A percentile compares a stretch with the other conserved stretches of the same genome.
Conservation (phyloP, 2,113 vertebrate genomes). For the Myotis yumanensis region DNA sequence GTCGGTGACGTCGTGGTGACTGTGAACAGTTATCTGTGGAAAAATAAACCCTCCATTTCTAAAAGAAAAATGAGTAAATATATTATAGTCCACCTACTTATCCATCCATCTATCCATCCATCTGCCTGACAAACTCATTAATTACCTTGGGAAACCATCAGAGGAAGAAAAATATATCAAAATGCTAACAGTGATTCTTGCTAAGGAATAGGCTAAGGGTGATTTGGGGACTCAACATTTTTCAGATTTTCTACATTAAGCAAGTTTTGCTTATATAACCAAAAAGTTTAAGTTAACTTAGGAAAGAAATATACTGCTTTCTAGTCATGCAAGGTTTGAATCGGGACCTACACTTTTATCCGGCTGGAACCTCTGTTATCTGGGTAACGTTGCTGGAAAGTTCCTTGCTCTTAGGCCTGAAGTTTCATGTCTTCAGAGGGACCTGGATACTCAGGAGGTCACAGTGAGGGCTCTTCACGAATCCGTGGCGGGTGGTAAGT, state of each 20-base stretch:
- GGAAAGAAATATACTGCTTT: neutral
- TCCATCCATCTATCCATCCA: neutral
- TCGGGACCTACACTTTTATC: neutral
- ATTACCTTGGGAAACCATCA: neutral
- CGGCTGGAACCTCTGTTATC: neutral
- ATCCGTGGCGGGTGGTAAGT: rapidly evolving
- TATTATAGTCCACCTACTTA: neutral
- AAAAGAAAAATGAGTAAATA: neutral
- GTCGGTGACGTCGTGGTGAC: neutral
- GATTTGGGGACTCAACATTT: neutral
- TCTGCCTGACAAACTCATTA: neutral
- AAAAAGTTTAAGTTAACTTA: neutral
- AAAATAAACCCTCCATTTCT: neutral
- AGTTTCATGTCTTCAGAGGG: neutral
- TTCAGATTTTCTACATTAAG: neutral
- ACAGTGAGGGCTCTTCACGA: rapidly evolving
- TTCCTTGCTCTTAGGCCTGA: neutral
- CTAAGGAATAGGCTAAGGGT: neutral
- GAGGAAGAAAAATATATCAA: neutral
- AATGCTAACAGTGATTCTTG: neutral
- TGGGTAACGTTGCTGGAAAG: neutral
- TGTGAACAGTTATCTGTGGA: neutral
- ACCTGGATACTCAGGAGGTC: rapidly evolving
- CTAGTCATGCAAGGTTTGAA: neutral
- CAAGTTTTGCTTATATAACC: neutral